Percentiles rank a stretch among this genome's conserved stretches.
phyloP scores from a whole-genome alignment of 1,140 invertebrate genomes.

The Doryteuthis pealeii region DNA sequence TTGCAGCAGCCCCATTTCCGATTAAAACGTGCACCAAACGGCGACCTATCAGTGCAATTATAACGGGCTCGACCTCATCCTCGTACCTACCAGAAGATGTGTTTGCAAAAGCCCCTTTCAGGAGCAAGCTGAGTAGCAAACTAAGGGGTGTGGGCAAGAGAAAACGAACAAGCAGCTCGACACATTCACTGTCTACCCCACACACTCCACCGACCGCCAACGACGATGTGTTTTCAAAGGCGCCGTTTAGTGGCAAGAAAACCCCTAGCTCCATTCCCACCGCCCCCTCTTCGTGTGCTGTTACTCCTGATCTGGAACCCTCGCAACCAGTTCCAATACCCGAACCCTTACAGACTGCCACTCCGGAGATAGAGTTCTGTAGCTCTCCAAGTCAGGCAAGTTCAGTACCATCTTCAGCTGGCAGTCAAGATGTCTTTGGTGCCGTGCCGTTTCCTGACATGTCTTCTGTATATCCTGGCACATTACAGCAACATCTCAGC shows the following conservation, averaged over 20 bases:
- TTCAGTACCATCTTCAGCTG: slow-evolving; percentile 16
- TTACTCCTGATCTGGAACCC: slow-evolving; percentile 29
- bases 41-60: slow-evolving; percentile 32
- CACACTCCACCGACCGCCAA: slow-evolving; percentile 10
- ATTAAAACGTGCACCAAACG: slow-evolving; percentile 41
- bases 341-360: slow-evolving; percentile 22
- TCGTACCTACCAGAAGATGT: slow-evolving; percentile 28
- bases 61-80: slow-evolving; percentile 16
- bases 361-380: slow-evolving; percentile 13
- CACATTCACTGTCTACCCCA: slow-evolving; percentile 19
- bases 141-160: slow-evolving; percentile 8
- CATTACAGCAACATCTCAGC: background rate
- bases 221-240: slow-evolving; percentile 73
- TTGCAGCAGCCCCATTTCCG: slow-evolving; percentile 57
- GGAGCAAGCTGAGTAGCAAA: slow-evolving; percentile 20
- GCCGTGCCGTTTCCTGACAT: slow-evolving; percentile 64
- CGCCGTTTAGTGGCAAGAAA: slow-evolving; percentile 67
- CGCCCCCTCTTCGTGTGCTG: slow-evolving; percentile 50
- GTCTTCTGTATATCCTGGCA: background rate
- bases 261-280: slow-evolving; percentile 43
- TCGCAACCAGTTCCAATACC: slow-evolving; percentile 26
- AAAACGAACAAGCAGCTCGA: slow-evolving; percentile 4
- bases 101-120: slow-evolving; percentile 46
- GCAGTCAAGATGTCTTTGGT: slow-evolving; percentile 66
- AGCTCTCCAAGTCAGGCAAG: slow-evolving; percentile 4